Percentiles rank a stretch among this genome's conserved stretches.
Conservation (phyloP, 2,113 vertebrate genomes). For the Colius striatus region DNA sequence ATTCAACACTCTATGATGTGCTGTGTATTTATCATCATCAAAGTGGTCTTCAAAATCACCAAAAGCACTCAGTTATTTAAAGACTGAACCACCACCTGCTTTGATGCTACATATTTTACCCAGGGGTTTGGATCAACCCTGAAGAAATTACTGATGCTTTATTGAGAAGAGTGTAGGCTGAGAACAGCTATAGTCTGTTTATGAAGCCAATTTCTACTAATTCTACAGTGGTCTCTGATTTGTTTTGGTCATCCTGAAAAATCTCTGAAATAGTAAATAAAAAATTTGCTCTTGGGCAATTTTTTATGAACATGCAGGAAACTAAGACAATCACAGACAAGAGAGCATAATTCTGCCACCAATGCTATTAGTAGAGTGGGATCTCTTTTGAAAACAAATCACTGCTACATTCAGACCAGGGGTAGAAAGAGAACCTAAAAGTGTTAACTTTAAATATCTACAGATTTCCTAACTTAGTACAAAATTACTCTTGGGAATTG, state of each 20-base stretch:
- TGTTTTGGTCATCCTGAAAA: neutral
- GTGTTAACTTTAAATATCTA: neutral
- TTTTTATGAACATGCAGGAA: neutral
- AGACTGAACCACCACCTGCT: neutral
- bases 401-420: neutral
- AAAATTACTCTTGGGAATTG: neutral
- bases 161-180: neutral
- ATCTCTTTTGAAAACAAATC: neutral
- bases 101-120: neutral
- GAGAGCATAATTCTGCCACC: neutral
- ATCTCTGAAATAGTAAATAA: neutral
- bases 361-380: neutral
- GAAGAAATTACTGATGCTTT: constrained; percentile 24
- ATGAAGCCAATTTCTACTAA: neutral
- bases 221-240: neutral
- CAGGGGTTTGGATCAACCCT: neutral
- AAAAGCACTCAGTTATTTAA: neutral
- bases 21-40: constrained; percentile 1
- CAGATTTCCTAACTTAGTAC: neutral
- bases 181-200: constrained; percentile 14
- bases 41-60: constrained; percentile 9
- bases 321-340: neutral
- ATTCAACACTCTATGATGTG: neutral
- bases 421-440: neutral
- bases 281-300: neutral